phyloP scores from a whole-genome alignment of 1,140 invertebrate species.

The Uloborus diversus region DNA sequence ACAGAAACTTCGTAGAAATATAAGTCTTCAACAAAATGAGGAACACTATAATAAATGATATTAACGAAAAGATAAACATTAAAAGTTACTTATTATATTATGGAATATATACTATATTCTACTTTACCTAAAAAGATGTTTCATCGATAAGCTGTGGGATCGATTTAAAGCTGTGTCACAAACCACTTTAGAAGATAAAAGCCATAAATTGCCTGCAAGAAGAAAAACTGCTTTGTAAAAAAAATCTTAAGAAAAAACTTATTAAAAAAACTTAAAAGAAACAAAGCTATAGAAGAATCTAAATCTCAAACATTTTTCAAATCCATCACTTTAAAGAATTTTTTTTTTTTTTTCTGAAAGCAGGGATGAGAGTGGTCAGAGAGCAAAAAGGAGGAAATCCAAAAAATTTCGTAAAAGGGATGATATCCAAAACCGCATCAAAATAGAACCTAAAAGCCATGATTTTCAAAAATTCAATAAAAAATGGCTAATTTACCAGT shows the following conservation, averaged over 20 bases:
- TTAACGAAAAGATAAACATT: neutral
- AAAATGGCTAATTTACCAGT: too few species aligned
- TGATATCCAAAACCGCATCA: too few species aligned
- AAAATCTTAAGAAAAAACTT: neutral
- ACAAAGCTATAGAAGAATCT: neutral
- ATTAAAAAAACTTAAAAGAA: neutral
- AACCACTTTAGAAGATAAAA: constrained; percentile 21
- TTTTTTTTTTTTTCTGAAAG: neutral
- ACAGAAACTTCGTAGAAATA: constrained; percentile 15
- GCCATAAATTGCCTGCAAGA: constrained; percentile 25
- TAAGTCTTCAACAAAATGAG: constrained; percentile 14
- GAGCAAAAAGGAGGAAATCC: neutral
- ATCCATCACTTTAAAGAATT: neutral
- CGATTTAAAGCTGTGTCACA: constrained; percentile 15
- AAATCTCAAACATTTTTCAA: neutral
- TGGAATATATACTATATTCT: neutral
- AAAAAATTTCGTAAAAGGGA: too few species aligned
- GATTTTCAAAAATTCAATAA: too few species aligned
- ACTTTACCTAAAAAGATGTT: constrained; percentile 35
- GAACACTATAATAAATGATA: constrained; percentile 3
- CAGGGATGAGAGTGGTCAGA: too few species aligned
- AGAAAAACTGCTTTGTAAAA: neutral
- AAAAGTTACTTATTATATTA: neutral
- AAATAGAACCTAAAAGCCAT: too few species aligned
- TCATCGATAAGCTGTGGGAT: neutral